Conservation (phyloP, 2,888 invertebrate species). For the Blomia tropicalis region DNA sequence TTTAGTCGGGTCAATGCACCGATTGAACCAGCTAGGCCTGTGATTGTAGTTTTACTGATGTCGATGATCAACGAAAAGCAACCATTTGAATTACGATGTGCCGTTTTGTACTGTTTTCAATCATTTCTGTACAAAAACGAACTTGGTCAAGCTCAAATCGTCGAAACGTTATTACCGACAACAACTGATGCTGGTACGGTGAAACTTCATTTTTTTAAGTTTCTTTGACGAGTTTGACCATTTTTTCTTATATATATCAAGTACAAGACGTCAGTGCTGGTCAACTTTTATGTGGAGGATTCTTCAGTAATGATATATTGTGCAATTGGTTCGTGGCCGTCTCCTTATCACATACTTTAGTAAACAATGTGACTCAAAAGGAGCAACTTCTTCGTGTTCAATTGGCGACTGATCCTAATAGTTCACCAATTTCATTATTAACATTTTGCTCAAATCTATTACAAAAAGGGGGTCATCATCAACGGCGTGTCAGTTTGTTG, state of each 20-base stretch:
- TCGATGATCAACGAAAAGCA: constrained; percentile 99
- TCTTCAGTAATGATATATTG: constrained; percentile 68
- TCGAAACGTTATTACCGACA: constrained; percentile 79
- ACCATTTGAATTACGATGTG: constrained; percentile 68
- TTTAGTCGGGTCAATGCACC: constrained; percentile 77
- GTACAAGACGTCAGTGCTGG: constrained; percentile 46
- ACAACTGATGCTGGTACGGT: constrained; percentile 49
- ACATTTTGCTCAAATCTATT: constrained; percentile 70
- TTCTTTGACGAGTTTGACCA: background rate
- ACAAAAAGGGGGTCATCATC: constrained; percentile 58
- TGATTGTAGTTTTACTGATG: constrained; percentile 82
- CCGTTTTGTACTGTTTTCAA: constrained; percentile 92
- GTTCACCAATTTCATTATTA: constrained; percentile 69
- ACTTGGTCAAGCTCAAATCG: constrained; percentile 64
- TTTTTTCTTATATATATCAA: background rate
- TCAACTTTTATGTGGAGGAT: constrained; percentile 76
- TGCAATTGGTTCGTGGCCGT: constrained; percentile 92
- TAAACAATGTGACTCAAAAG: constrained; percentile 57
- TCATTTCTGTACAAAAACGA: constrained; percentile 87
- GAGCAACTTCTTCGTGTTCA: constrained; percentile 79
- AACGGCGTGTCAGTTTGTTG: constrained; percentile 69
- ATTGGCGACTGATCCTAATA: constrained; percentile 63
- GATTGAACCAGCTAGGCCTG: constrained; percentile 78
- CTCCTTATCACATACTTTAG: constrained; percentile 70
- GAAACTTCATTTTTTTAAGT: background rate